phyloP scores from a whole-genome alignment of 2,888 invertebrate species.

The Cheilosia grossa region DNA sequence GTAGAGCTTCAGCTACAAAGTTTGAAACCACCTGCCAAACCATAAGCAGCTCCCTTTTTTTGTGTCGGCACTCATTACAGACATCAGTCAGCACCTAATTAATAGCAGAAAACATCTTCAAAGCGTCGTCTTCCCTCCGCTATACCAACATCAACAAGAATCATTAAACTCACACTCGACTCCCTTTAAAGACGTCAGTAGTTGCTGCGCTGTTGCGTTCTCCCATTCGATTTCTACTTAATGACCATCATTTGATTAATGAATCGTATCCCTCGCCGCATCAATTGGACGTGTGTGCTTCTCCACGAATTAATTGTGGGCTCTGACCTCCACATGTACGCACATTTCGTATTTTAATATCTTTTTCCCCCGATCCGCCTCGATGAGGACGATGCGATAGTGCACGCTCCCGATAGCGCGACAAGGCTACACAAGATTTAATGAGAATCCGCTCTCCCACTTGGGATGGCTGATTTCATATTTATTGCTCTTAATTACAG shows the following conservation, averaged over 20 bases:
- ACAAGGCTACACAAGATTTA: constrained; percentile 10
- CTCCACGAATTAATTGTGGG: constrained; percentile 12
- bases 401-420: not conserved
- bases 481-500: constrained; percentile 47
- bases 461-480: constrained; percentile 29
- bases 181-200: not conserved
- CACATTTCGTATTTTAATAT: constrained; percentile 15
- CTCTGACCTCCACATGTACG: not conserved
- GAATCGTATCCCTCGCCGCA: constrained; percentile 2
- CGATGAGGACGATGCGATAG: constrained; percentile 4
- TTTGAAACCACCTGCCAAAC: not conserved
- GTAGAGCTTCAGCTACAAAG: too few relatives aligned
- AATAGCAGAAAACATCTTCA: not conserved
- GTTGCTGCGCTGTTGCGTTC: not conserved
- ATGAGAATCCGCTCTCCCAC: constrained; percentile 27
- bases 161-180: not conserved
- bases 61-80: not conserved
- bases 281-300: constrained; percentile 1
- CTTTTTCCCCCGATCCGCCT: constrained; percentile 8
- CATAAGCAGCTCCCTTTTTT: not conserved
- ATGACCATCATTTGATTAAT: constrained; percentile 38
- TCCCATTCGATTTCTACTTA: constrained; percentile 27
- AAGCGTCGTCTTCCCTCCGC: not conserved
- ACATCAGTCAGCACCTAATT: constrained; percentile 5
- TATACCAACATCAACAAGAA: not conserved